Evolutionary conservation across 2,888 invertebrate genomes (phyloP).

Genomic region (Drosophila barbarae): DNA sequence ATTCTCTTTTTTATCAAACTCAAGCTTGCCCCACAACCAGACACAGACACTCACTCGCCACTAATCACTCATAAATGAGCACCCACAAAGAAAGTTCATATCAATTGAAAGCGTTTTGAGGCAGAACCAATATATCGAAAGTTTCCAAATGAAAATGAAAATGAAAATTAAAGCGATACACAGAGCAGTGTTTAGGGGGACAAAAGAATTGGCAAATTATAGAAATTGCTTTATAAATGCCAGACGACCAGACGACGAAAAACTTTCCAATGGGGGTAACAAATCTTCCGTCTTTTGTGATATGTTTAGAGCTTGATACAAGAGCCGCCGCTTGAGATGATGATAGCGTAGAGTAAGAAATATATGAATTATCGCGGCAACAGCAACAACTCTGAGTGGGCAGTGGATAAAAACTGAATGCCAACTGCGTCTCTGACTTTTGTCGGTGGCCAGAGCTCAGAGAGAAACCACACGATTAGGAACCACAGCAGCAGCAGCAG

Average conservation of each 20-base stretch:
- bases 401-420: constrained; percentile 43
- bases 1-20: constrained; percentile 14
- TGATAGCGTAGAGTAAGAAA: constrained; percentile 26
- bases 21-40: not conserved
- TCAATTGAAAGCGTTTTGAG: constrained; percentile 43
- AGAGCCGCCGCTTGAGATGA: constrained; percentile 6
- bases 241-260: constrained; percentile 8
- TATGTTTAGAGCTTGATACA: constrained; percentile 46
- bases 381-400: constrained; percentile 24
- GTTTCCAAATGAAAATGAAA: constrained; percentile 54
- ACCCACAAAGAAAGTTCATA: constrained; percentile 39
- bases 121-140: constrained; percentile 29
- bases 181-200: constrained; percentile 17
- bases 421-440: constrained; percentile 17
- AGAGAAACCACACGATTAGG: constrained; percentile 31
- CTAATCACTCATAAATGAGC: constrained; percentile 14
- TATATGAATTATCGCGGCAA: constrained; percentile 21
- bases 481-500: constrained; percentile 22
- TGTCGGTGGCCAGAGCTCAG: constrained; percentile 11
- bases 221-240: constrained; percentile 46
- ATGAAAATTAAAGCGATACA: constrained; percentile 47
- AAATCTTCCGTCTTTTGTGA: constrained; percentile 33
- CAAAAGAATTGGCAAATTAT: constrained; percentile 42
- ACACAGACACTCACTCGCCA: not conserved
- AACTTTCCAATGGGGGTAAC: constrained; percentile 34